Conservation (phyloP, 2,797 vertebrate species). For the Bradypodion pumilum region DNA sequence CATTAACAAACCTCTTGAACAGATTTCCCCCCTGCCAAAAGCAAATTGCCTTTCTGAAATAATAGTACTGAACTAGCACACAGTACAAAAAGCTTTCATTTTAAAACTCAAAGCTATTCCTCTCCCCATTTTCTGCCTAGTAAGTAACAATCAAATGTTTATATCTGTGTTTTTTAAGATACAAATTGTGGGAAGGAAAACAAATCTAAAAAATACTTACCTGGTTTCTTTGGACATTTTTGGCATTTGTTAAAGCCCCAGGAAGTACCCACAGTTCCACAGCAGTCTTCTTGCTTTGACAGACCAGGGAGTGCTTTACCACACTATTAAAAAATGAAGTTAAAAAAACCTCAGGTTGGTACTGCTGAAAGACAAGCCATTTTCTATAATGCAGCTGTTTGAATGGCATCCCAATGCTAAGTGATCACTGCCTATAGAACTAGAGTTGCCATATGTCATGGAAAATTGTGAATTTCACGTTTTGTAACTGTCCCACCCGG, state of each 20-base stretch:
- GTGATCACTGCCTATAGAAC: background rate
- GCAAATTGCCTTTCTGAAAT: conserved; percentile 4
- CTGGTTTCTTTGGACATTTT: conserved; percentile 91
- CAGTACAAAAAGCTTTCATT: conserved; percentile 37
- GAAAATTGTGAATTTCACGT: too few relatives aligned
- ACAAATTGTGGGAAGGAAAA: conserved; percentile 5
- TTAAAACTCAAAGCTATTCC: conserved; percentile 47
- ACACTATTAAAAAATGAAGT: conserved; percentile 82
- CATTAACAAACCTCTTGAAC: background rate
- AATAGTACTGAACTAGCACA: conserved; percentile 17
- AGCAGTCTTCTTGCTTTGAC: conserved; percentile 98
- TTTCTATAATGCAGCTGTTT: conserved; percentile 16
- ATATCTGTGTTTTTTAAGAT: background rate
- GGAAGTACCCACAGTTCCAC: conserved; percentile 92
- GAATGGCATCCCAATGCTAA: conserved; percentile 11
- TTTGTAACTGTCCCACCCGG: too few relatives aligned
- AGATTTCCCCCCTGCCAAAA: background rate
- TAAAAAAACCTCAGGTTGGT: conserved; percentile 65
- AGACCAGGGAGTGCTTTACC: conserved; percentile 95
- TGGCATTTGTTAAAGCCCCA: conserved; percentile 99
- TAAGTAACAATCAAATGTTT: background rate
- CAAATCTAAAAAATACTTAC: conserved; percentile 78
- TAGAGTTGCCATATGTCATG: too few relatives aligned
- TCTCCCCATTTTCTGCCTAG: conserved; percentile 43
- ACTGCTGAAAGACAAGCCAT: conserved; percentile 2